Conservation (phyloP, 1,140 invertebrate genomes). For the Brevipalpus yothersi region DNA sequence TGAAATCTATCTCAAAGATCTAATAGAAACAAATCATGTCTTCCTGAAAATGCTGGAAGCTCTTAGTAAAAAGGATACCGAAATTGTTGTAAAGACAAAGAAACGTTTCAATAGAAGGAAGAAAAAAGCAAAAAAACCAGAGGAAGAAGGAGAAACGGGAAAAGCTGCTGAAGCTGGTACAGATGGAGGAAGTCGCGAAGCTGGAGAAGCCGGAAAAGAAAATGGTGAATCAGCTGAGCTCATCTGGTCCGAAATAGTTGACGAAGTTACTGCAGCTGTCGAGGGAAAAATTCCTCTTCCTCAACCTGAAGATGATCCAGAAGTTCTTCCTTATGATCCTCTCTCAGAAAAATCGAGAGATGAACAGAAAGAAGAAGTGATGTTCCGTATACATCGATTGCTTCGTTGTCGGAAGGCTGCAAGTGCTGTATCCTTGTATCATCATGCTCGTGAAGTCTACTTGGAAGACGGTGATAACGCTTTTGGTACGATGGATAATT, state of each 20-base stretch:
- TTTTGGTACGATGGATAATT: constrained; percentile 41
- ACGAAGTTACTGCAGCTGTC: constrained; percentile 42
- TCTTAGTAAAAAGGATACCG: constrained; percentile 37
- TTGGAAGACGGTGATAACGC: constrained; percentile 21
- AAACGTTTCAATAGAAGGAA: constrained; percentile 1
- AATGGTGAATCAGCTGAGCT: constrained; percentile 23
- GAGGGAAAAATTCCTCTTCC: constrained; percentile 26
- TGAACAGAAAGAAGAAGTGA: constrained; percentile 61
- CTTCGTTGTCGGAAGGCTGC: constrained; percentile 40
- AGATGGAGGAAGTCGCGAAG: no score
- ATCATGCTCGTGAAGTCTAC: constrained; percentile 24
- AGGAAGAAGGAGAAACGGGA: constrained; percentile 27
- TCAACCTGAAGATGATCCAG: constrained; percentile 16
- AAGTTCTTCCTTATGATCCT: constrained; percentile 59
- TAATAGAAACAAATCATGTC: constrained; percentile 65
- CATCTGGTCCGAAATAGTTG: constrained; percentile 42
- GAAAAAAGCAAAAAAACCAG: background rate
- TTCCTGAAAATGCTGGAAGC: constrained; percentile 76
- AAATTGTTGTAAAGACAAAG: constrained; percentile 44
- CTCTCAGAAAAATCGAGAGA: constrained; percentile 53
- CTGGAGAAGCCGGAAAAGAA: constrained; percentile 5
- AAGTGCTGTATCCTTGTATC: constrained; percentile 48
- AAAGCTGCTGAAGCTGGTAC: no score
- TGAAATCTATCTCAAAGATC: constrained; percentile 53
- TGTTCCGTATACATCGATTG: constrained; percentile 55